Evolutionary conservation across 2,797 vertebrate genomes (phyloP).

Genomic region (Garrulus glandarius): DNA sequence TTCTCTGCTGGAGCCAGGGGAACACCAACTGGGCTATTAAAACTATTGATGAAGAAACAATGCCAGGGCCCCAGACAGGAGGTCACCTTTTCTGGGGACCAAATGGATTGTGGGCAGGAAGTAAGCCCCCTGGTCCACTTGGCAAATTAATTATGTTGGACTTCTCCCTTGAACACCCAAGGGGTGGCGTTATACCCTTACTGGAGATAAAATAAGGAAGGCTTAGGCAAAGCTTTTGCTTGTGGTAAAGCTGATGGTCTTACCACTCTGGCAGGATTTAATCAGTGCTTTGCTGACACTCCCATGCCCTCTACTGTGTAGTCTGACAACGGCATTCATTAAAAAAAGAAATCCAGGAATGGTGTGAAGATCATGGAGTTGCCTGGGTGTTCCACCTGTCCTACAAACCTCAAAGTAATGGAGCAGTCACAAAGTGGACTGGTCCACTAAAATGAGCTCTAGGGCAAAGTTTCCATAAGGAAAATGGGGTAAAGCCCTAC

Average conservation of each 20-base stretch:
- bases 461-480: not conserved
- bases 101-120: not conserved
- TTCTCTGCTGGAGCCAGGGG: not conserved
- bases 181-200: not conserved
- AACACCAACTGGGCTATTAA: not conserved
- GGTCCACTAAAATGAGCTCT: not conserved
- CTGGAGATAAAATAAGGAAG: not conserved
- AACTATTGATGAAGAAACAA: not conserved
- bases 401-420: not conserved
- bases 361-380: not conserved
- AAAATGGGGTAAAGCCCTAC: not conserved
- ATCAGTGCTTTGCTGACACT: not conserved
- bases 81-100: not conserved
- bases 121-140: not conserved
- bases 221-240: not conserved
- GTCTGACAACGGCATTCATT: not conserved
- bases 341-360: not conserved
- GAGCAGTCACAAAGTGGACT: not conserved
- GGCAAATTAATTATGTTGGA: not conserved
- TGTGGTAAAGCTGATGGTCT: not conserved
- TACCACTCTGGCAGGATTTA: not conserved
- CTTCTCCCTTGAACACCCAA: rapidly evolving
- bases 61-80: not conserved
- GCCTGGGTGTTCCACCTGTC: not conserved
- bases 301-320: not conserved